Evolutionary conservation across 1,140 invertebrate species (phyloP).

Genomic region (Coboldia fuscipes): DNA sequence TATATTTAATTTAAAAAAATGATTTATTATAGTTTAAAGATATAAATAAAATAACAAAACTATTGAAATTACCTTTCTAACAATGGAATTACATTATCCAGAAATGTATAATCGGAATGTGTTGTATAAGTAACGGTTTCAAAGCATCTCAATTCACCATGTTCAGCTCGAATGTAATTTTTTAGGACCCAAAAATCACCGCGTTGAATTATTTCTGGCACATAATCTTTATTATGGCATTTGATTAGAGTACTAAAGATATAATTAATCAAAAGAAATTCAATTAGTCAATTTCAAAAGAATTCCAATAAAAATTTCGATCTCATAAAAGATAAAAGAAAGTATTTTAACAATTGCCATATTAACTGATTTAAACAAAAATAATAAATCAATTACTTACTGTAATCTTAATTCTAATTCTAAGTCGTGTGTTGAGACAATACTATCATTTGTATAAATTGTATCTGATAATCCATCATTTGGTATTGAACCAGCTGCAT

Average conservation of each 20-base stretch:
- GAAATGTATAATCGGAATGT: conserved; percentile 75
- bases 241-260: conserved; percentile 18
- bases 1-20: too few relatives aligned
- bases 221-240: conserved; percentile 40
- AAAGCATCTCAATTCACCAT: conserved; percentile 40
- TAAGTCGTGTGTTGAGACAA: too few relatives aligned
- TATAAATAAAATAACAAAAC: too few relatives aligned
- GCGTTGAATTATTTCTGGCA: conserved; percentile 43
- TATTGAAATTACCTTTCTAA: conserved; percentile 32
- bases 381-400: neutral
- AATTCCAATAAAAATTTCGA: neutral
- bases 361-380: neutral
- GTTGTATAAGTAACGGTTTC: conserved; percentile 81
- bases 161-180: conserved; percentile 53
- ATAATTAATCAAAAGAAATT: neutral
- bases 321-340: neutral
- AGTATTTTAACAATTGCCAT: neutral
- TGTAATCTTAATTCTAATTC: neutral
- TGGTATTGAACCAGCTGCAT: too few relatives aligned
- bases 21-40: too few relatives aligned
- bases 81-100: conserved; percentile 70
- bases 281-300: too few relatives aligned
- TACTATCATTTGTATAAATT: too few relatives aligned
- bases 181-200: conserved; percentile 80
- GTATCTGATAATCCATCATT: too few relatives aligned